These are phyloP conservation scores for Natrix natrix DNA, from an alignment of 2,797 vertebrate species.

Conservation along the genomic window DNA sequence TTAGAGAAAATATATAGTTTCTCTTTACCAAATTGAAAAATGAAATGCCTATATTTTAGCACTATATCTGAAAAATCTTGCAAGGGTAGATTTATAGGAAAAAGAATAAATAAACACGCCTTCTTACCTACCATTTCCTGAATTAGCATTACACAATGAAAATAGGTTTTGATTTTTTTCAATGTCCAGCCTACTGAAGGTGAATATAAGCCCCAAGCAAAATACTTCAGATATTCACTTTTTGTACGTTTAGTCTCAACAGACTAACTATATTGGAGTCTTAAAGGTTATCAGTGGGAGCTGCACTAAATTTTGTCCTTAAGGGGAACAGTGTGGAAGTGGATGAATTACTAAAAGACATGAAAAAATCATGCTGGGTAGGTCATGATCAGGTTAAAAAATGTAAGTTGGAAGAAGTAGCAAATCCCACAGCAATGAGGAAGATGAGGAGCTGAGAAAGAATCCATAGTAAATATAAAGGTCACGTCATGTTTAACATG, in stretches of 20 bases:
- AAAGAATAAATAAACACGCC: not conserved
- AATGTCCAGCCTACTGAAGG: not conserved
- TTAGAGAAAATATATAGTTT: not conserved
- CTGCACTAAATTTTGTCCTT: not conserved
- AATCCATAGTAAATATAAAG: constrained; percentile 11
- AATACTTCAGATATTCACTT: not conserved
- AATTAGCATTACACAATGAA: not conserved
- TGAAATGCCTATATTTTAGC: not conserved
- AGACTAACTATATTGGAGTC: not conserved
- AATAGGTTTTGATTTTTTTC: not conserved
- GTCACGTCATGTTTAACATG: constrained; percentile 19
- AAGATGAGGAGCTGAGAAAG: constrained; percentile 32
- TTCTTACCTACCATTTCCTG: not conserved
- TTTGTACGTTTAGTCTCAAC: not conserved
- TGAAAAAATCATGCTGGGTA: constrained; percentile 26
- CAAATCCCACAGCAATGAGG: constrained; percentile 35
- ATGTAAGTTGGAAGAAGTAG: constrained; percentile 20
- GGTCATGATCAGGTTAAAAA: constrained; percentile 3
- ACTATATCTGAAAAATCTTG: not conserved
- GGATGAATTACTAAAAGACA: constrained; percentile 23
- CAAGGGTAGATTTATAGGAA: not conserved
- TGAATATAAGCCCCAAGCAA: not conserved
- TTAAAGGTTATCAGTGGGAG: constrained; percentile 21
- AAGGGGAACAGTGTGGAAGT: not conserved
- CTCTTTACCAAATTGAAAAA: not conserved